A percentile compares a stretch with the other conserved stretches of the same genome.
Evolutionary conservation across 2,797 vertebrate genomes (phyloP).

Genomic region (Orestias chungarensis): DNA sequence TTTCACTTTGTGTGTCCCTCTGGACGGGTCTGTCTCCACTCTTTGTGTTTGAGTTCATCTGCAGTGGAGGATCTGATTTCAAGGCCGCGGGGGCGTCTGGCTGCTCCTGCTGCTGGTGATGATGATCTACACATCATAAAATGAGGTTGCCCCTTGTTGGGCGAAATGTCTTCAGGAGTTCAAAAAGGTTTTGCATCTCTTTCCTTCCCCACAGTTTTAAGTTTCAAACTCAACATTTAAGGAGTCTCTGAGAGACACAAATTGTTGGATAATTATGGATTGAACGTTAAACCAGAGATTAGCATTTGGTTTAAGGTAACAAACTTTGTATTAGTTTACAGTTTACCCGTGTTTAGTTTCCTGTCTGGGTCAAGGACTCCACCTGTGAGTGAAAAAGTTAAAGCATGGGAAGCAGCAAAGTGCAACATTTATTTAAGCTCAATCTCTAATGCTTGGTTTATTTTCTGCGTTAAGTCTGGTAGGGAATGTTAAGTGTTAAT

Average conservation of each 20-base stretch:
- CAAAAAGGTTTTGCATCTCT: neutral
- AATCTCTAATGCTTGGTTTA: too few relatives aligned
- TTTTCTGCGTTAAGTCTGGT: neutral
- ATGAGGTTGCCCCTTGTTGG: conserved; percentile 66
- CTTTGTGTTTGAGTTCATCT: conserved; percentile 81
- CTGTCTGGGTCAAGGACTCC: neutral
- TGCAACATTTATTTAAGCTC: too few relatives aligned
- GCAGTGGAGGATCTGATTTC: conserved; percentile 82
- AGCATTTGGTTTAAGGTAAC: neutral
- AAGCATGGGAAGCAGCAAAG: neutral
- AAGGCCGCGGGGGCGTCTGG: conserved; percentile 73
- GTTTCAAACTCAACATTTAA: neutral
- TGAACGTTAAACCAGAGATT: neutral
- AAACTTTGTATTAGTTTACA: neutral
- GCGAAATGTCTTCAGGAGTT: neutral
- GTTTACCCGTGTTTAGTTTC: neutral
- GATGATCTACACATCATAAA: conserved; percentile 55
- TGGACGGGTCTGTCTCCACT: conserved; percentile 68
- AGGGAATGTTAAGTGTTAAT: neutral
- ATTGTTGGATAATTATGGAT: neutral
- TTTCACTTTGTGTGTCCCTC: conserved; percentile 70
- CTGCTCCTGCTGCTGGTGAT: conserved; percentile 61
- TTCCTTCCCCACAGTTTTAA: neutral
- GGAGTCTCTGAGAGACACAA: neutral
- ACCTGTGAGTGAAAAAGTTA: neutral